Evolutionary conservation across 2,797 vertebrate species (phyloP), one percentile per base, ranked within the genome.

Genomic region (Hemibagrus guttatus): DNA sequence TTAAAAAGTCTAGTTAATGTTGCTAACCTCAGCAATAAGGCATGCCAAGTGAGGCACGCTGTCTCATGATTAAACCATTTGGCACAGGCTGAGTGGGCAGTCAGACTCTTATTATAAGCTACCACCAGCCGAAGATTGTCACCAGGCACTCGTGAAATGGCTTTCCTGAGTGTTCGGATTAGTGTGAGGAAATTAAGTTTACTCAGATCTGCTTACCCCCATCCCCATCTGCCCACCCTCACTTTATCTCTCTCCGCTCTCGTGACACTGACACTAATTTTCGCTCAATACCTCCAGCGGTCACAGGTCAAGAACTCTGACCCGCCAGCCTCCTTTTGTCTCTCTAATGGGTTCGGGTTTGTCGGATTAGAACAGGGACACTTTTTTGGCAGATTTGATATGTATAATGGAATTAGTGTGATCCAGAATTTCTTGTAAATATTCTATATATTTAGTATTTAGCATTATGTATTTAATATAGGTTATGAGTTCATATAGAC

Each of bases 221-320:
- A 7, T 81, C 64, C n/a, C 68, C 76, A 63, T 79, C 46, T 71
- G 42, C 66, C 68, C 39, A 52, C 54, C 21, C 42, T 82, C 58
- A 82, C 83, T 81, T 80, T 80, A 76, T 87, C 82, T 64, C 72
- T 31, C 74, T 83, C 81, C 11, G 72, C 81, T 78, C 52, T 71
- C 26, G 54, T 79, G 19, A 82, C 82, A 63, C 82, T 80, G 75
- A 71, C 39, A 39, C 76, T 84, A 79, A 81, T 87, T 87, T 87
- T 72, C 23, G 61, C 63, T 87, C 86, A 54, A 80, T 84, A 71
- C 63, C 64, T 46, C 75, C 23, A 64, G 46, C 59, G 86, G 86
- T 84, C 76, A 87, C 26, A 72, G 86, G 58, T 81, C 64, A 84
- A 78, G 75, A 69, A n/a, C 66, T 87, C 74, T 84, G 86, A 87